Conservation (phyloP, 1,140 invertebrate genomes). For the Drosophila punjabiensis region DNA sequence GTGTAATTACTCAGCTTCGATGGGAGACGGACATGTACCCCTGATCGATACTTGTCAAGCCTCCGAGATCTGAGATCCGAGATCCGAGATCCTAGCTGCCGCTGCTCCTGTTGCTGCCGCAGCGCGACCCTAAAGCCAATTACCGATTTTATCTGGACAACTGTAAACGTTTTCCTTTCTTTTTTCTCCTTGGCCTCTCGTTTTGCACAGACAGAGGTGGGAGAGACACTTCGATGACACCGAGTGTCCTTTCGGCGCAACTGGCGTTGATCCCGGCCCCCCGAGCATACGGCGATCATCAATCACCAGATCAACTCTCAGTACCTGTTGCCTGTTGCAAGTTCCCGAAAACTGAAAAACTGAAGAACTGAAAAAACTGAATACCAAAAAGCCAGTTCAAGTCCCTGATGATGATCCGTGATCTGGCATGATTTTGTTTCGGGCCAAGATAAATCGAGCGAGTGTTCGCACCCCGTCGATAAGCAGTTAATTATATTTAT, state of each 20-base stretch:
- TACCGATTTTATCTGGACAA: conserved; percentile 76
- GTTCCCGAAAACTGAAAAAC: conserved; percentile 8
- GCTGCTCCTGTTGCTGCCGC: conserved; percentile 47
- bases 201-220: conserved; percentile 29
- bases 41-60: conserved; percentile 66
- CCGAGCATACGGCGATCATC: conserved; percentile 64
- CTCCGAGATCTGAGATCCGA: not conserved
- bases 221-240: conserved; percentile 46
- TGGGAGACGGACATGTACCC: conserved; percentile 1
- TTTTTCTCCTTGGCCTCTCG: not conserved
- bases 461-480: conserved; percentile 81
- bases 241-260: conserved; percentile 37
- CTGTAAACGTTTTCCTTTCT: conserved; percentile 45
- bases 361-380: not conserved
- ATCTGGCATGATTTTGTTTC: conserved; percentile 66
- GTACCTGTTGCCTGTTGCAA: conserved; percentile 41
- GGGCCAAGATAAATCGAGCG: conserved; percentile 69
- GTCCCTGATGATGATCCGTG: conserved; percentile 30
- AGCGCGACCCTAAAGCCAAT: conserved; percentile 62
- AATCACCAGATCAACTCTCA: conserved; percentile 50
- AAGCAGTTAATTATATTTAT: conserved; percentile 82
- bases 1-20: conserved; percentile 67
- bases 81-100: conserved; percentile 14
- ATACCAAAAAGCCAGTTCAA: not conserved
- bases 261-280: conserved; percentile 26